Conservation (phyloP, 23 tunicate species). For the Trididemnum clinides region DNA sequence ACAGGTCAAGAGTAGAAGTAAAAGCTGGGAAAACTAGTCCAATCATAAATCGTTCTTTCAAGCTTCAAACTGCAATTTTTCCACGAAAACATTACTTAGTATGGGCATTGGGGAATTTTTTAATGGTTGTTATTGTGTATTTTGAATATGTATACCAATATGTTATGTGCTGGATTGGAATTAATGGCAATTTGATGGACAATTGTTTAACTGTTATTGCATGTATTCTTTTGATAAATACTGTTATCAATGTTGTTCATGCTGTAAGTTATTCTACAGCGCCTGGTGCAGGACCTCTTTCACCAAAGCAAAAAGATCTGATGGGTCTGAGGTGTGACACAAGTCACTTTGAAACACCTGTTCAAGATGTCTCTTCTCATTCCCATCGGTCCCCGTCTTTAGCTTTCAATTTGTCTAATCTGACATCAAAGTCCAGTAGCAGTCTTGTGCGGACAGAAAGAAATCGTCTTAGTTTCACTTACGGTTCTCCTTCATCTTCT, state of each 20-base stretch:
- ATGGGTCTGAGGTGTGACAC: constrained; percentile 46
- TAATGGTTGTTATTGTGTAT: constrained; percentile 25
- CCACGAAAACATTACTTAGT: not conserved
- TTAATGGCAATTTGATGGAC: not conserved
- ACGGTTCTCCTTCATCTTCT: not conserved
- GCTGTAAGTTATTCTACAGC: not conserved
- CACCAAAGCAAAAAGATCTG: constrained; percentile 45
- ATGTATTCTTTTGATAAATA: constrained; percentile 2
- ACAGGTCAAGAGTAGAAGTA: constrained; percentile 27
- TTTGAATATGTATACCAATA: constrained; percentile 12
- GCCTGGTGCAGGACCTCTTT: not conserved
- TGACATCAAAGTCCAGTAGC: not conserved
- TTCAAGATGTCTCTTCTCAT: not conserved
- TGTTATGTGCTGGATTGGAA: not conserved
- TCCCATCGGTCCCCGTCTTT: not conserved
- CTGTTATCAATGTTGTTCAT: constrained; percentile 41
- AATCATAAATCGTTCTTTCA: constrained; percentile 19
- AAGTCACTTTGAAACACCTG: not conserved
- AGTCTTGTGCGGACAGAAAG: no score
- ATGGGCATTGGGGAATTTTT: constrained; percentile 30
- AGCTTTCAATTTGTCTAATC: not conserved
- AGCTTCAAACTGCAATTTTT: not conserved
- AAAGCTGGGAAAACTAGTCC: constrained; percentile 65
- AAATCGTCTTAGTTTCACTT: not conserved
- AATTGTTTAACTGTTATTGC: not conserved